Evolutionary conservation across 2,113 vertebrate genomes (phyloP).

Genomic region (Gymnobelideus leadbeateri): DNA sequence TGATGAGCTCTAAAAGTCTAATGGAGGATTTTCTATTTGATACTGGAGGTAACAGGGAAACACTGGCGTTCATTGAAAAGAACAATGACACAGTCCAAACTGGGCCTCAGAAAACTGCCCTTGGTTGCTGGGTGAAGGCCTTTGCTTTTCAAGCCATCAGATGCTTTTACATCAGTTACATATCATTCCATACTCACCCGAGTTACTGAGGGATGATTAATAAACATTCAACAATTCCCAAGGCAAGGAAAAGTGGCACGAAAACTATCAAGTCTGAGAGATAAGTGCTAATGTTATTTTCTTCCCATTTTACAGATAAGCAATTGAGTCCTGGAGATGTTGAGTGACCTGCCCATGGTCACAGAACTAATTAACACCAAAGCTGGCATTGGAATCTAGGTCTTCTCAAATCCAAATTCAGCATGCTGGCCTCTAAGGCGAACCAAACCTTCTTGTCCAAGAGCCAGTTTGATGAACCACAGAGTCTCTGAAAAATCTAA

Average conservation of each 20-base stretch:
- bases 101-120: not conserved
- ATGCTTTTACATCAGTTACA: no score
- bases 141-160: not conserved
- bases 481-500: not conserved
- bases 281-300: no score
- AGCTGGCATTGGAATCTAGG: no score
- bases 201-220: not conserved
- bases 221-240: not conserved
- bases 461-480: not conserved
- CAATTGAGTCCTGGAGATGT: not conserved
- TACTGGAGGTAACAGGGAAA: not conserved
- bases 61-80: not conserved
- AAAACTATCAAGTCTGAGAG: no score
- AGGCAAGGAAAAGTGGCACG: no score
- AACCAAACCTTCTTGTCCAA: no score
- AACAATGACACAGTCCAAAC: not conserved
- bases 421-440: no score
- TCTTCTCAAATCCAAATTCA: no score
- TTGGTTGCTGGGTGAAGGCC: not conserved
- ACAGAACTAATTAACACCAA: accelerated
- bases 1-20: not conserved
- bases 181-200: not conserved
- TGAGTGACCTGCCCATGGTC: not conserved
- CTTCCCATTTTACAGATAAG: not conserved
- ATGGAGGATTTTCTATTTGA: not conserved